Percentiles rank a stretch among this genome's conserved stretches.
Conservation (phyloP, 2,797 vertebrate species). For the Melanotaenia maccullochi region DNA sequence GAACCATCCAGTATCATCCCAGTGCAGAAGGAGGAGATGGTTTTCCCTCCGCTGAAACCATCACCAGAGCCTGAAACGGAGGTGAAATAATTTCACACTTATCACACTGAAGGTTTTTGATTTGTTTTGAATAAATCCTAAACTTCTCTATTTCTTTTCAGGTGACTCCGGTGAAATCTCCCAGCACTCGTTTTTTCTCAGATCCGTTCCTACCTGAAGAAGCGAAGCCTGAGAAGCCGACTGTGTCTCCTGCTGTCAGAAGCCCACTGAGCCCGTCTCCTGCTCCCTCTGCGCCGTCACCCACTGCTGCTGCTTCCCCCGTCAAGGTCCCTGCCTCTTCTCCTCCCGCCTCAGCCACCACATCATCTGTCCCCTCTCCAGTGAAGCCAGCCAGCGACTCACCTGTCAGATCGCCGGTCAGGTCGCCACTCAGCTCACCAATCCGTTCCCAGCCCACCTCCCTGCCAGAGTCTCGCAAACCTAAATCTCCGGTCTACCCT, state of each 20-base stretch:
- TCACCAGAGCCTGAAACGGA: conserved; percentile 54
- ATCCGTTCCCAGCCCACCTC: conserved; percentile 88
- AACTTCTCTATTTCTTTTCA: conserved; percentile 42
- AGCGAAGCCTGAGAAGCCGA: conserved; percentile 22
- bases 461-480: conserved; percentile 80
- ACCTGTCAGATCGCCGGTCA: conserved; percentile 74
- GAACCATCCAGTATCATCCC: conserved; percentile 63
- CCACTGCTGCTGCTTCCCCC: conserved; percentile 14
- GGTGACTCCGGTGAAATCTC: conserved; percentile 72
- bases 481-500: conserved; percentile 77
- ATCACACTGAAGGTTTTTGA: background rate
- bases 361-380: conserved; percentile 48
- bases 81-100: conserved; percentile 47
- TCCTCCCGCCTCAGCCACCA: conserved; percentile 16
- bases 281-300: conserved; percentile 51
- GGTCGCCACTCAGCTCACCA: conserved; percentile 69
- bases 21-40: conserved; percentile 61
- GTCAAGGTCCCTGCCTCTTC: conserved; percentile 16
- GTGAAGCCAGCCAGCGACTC: conserved; percentile 24
- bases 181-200: conserved; percentile 82
- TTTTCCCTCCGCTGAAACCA: conserved; percentile 65
- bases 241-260: conserved; percentile 62
- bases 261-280: conserved; percentile 60
- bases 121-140: background rate
- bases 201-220: conserved; percentile 82